Conservation (phyloP, 2,113 vertebrate genomes). For the Delphinapterus leucas region DNA sequence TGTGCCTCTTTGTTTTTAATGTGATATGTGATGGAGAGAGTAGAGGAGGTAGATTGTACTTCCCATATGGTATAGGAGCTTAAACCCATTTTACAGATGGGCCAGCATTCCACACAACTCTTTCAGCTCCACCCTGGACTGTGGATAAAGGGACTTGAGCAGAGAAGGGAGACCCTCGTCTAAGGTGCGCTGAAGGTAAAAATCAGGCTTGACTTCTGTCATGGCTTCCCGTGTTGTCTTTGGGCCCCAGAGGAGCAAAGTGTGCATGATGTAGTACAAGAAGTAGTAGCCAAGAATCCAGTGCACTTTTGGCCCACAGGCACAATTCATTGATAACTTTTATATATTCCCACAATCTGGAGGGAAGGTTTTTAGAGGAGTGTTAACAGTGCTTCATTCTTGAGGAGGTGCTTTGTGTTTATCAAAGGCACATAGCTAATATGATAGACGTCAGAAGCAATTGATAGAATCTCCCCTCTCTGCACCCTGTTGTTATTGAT, state of each 20-base stretch:
- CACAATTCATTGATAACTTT: background rate
- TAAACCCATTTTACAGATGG: background rate
- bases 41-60: background rate
- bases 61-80: background rate
- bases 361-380: background rate
- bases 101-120: background rate
- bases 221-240: background rate
- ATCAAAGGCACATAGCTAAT: background rate
- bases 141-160: background rate
- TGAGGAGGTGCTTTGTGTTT: background rate
- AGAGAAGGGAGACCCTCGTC: background rate
- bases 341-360: background rate
- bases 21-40: background rate
- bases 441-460: background rate
- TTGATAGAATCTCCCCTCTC: background rate
- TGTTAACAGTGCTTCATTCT: background rate
- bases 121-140: background rate
- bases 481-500: background rate
- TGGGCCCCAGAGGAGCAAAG: background rate
- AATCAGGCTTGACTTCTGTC: background rate
- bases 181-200: background rate
- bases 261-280: background rate
- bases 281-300: background rate
- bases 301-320: background rate
- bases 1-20: slow-evolving; percentile 43